Base-by-base conservation (phyloP, 2,797 vertebrate species). In the Enteromius viviparus region DNA sequence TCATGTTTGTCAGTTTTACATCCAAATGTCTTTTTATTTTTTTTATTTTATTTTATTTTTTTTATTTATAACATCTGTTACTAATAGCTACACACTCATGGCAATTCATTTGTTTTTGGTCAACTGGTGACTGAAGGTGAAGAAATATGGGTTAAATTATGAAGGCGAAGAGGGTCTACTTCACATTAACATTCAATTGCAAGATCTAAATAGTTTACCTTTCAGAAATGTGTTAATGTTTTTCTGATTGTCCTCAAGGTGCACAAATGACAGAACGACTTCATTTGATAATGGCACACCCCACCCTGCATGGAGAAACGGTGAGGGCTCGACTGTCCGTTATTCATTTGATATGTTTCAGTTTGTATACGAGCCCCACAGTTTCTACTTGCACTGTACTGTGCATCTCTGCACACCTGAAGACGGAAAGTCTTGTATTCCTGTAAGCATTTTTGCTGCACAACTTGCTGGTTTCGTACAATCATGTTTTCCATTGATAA, bases 341-440 rank as follows among this genome's bases (percentile, higher is more conserved):
- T 95, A 89, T 89, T 93, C 91, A 72, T 95, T 95, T 11, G 89
- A 91, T 71, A 94, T 95, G 94, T 95, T 95, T 60, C 92, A 91
- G 51, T 95, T 95, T 83, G 81, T 78, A 0, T 0, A 47, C 0
- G 89, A 90, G 0, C 92, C 94, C 0, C 80, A 89, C 2, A 81
- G 91, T n/a, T 81, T 95, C 14, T 95, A 94, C 42, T 90, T 95
- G 81, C 95, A 95, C 91, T 95, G 95, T 88, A 87, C 84, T 0
- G 91, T 95, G 0, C 93, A 91, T 82, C 92, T 95, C 53, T 95
- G 95, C 47, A 90, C 92, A 55, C 89, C 80, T 0, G 93, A 91
- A 1, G 91, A 94, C 74, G 34, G 1, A 19, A 9, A 64, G 34
- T 89, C 92, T 85, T 95, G 95, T 89, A 78, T 34, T 6, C 89